Base-by-base conservation (phyloP, 2,797 vertebrate species). In the Notoglanidium macrostoma region DNA sequence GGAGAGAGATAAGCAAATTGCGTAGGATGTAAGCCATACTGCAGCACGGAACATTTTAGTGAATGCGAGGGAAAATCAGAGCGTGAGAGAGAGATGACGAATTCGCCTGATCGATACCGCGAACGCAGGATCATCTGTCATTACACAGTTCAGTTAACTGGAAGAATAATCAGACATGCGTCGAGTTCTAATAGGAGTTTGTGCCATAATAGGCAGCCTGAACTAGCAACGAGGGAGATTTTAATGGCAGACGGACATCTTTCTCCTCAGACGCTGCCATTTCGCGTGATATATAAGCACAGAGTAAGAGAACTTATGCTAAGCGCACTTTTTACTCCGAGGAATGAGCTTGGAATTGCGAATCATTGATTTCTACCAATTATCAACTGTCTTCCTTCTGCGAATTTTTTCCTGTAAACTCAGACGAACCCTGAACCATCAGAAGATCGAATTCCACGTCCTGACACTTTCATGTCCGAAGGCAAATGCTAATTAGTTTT, bases 21-120 rank as follows among this genome's bases (percentile, higher is more conserved):
- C 5, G 6, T 49, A 46, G 49, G 80, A 44, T 77, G 73, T 84
- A 61, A 88, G 54, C 55, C 74, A 86, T 80, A 81, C 63, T 29
- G 26, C 26, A 51, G 17, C 26, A 51, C 10, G 3, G 46, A 51
- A 76, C 26, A 76, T 26, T 76, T 76, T 73, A 46, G 70, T 73
- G 70, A 76, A 51, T 8, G 46, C 3, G 26, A 51, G 46, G 29
- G 11, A n/a, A 67, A 12, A 67, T 3, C 46, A 46, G 46, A 77
- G 49, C 35, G 76, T 1, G 21, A 6, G 29, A 72, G 83, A 29
- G 17, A 46, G 23, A 49, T 3, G 46, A 49, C 4, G 23, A n/a
- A 7, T 49, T n/a, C 21, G 0, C 1, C 15, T 40, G 26, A 80
- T 51, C 23, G n/a, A 44, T 35, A 65, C 70, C 10, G 15, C 11